Percentiles rank a stretch among this genome's conserved stretches.
Conservation (phyloP, 2,888 invertebrate species). For the Noctua comes region DNA sequence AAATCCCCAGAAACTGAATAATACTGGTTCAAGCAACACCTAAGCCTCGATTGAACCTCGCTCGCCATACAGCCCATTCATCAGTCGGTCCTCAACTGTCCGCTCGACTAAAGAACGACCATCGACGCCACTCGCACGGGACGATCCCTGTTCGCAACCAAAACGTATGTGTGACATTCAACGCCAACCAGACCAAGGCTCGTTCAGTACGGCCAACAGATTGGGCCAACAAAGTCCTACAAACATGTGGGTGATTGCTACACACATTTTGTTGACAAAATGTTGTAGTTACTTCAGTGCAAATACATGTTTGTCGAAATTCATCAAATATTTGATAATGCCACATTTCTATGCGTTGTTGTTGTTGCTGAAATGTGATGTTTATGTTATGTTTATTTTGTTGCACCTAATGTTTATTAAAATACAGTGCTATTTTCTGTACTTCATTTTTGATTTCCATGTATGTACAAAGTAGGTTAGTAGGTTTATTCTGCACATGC, state of each 20-base stretch:
- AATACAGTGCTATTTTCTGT: background rate
- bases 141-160: constrained; percentile 16
- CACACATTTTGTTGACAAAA: constrained; percentile 1
- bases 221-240: constrained; percentile 1
- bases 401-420: background rate
- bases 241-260: background rate
- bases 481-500: background rate
- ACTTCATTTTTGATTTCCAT: background rate
- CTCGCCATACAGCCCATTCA: constrained; percentile 21
- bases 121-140: constrained; percentile 36
- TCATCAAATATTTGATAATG: background rate
- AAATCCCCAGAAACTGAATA: background rate
- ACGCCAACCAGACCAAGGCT: constrained; percentile 9
- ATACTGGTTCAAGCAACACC: background rate
- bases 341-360: background rate
- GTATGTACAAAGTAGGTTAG: background rate
- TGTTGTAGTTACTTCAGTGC: background rate
- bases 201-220: background rate
- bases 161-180: constrained; percentile 31
- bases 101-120: constrained; percentile 27
- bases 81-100: constrained; percentile 26
- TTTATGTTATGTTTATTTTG: background rate
- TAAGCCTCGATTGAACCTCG: background rate
- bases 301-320: background rate
- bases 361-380: background rate